phyloP scores from a whole-genome alignment of 2,113 vertebrate genomes.

The Saccopteryx bilineata region DNA sequence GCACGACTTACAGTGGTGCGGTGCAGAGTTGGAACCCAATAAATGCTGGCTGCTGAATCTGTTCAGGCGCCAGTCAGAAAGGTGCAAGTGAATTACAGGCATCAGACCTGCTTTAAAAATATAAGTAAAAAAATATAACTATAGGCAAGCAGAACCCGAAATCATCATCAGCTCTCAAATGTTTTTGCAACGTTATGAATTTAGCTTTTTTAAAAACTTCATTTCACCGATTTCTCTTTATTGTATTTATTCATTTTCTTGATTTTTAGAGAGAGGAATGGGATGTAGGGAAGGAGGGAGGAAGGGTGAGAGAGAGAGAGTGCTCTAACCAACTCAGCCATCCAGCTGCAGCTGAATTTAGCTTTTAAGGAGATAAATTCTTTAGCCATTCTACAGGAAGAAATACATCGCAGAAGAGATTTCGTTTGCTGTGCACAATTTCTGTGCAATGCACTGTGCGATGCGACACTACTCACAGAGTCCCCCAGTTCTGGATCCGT shows the following conservation, averaged over 20 bases:
- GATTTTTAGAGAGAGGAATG: too few species aligned
- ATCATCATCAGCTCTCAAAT: not conserved
- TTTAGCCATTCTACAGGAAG: not conserved
- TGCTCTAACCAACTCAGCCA: not conserved
- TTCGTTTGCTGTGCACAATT: not conserved
- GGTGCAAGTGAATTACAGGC: not conserved
- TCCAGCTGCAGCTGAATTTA: not conserved
- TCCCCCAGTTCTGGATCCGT: not conserved
- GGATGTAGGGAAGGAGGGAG: not conserved
- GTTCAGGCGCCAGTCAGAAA: not conserved
- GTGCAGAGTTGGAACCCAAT: fast-evolving
- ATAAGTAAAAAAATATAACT: not conserved
- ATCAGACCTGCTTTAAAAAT: not conserved
- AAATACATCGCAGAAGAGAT: not conserved
- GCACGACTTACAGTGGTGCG: fast-evolving
- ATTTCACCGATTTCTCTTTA: too few species aligned
- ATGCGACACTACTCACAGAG: fast-evolving
- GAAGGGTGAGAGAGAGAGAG: not conserved
- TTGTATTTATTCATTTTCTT: too few species aligned
- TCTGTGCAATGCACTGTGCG: not conserved
- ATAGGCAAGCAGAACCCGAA: not conserved
- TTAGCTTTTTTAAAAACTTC: not conserved
- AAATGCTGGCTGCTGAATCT: too few species aligned
- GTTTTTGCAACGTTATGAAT: not conserved
- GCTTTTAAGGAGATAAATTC: not conserved